Conservation (phyloP, 1,140 invertebrate genomes). For the Sesamia nonagrioides region DNA sequence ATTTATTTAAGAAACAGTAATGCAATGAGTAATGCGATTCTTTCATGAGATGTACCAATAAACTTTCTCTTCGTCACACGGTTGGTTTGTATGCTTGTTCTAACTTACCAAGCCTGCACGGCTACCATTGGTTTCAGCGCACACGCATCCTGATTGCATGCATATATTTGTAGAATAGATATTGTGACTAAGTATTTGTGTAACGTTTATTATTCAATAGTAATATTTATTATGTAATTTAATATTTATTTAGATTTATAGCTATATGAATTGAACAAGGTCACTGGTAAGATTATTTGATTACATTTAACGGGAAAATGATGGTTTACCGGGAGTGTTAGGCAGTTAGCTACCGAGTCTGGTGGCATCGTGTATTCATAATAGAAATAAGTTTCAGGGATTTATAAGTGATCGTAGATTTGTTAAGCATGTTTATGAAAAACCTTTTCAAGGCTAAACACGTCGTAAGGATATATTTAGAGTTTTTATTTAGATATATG, state of each 20-base stretch:
- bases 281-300: background rate
- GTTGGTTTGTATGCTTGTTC: conserved; percentile 56
- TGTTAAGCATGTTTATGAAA: conserved; percentile 25
- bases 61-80: conserved; percentile 18
- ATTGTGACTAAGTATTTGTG: conserved; percentile 46
- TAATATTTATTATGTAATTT: conserved; percentile 3
- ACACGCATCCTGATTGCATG: conserved; percentile 26
- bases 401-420: conserved; percentile 11
- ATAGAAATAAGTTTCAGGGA: background rate
- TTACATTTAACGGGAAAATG: background rate
- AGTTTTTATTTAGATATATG: background rate
- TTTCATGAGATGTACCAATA: conserved; percentile 41
- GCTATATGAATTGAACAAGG: background rate
- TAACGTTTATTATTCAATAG: conserved; percentile 10
- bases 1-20: conserved; percentile 16
- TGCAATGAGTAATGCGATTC: conserved; percentile 22
- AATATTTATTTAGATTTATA: background rate
- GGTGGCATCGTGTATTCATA: background rate
- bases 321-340: conserved; percentile 7
- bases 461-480: background rate
- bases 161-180: conserved; percentile 18
- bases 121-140: conserved; percentile 61
- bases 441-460: conserved; percentile 5
- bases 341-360: background rate
- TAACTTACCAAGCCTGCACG: conserved; percentile 62